These are phyloP conservation scores for Plagodis pulveraria DNA, from an alignment of 2,888 invertebrate species.

Conservation along the genomic window DNA sequence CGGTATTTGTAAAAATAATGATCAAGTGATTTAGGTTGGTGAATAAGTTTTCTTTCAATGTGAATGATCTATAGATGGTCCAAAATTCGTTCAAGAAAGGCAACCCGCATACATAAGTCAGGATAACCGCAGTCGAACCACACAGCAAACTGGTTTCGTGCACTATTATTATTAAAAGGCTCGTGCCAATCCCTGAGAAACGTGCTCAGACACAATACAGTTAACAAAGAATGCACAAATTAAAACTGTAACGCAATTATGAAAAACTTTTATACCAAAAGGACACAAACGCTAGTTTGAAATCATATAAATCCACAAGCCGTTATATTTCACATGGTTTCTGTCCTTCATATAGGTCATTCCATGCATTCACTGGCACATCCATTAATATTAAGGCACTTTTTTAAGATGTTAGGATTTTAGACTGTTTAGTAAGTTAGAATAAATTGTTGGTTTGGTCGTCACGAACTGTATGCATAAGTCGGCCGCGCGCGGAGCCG, in stretches of 20 bases:
- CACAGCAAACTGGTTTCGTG: slow-evolving; percentile 83
- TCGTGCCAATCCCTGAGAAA: slow-evolving; percentile 80
- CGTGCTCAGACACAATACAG: slow-evolving; percentile 61
- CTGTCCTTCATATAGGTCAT: slow-evolving; percentile 59
- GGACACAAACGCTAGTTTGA: slow-evolving; percentile 70
- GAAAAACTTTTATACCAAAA: slow-evolving; percentile 76
- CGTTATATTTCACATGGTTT: slow-evolving; percentile 61
- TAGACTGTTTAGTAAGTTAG: slow-evolving; percentile 65
- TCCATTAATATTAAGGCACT: slow-evolving; percentile 82
- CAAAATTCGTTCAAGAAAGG: slow-evolving; percentile 70
- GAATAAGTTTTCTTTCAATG: neutral
- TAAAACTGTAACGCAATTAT: slow-evolving; percentile 58
- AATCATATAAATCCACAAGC: slow-evolving; percentile 64
- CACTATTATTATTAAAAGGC: slow-evolving; percentile 83
- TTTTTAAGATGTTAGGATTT: slow-evolving; percentile 59
- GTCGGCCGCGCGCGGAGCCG: slow-evolving; percentile 79
- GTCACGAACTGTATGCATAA: slow-evolving; percentile 72
- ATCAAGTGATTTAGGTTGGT: slow-evolving; percentile 25
- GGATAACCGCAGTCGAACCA: slow-evolving; percentile 78
- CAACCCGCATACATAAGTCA: slow-evolving; percentile 74
- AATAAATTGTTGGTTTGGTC: slow-evolving; percentile 74
- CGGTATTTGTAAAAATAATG: slow-evolving; percentile 31
- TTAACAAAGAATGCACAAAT: slow-evolving; percentile 67
- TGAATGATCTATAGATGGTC: slow-evolving; percentile 45
- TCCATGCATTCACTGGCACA: slow-evolving; percentile 81